Base-by-base conservation (phyloP, 2,888 invertebrate genomes). In the Vanessa cardui region DNA sequence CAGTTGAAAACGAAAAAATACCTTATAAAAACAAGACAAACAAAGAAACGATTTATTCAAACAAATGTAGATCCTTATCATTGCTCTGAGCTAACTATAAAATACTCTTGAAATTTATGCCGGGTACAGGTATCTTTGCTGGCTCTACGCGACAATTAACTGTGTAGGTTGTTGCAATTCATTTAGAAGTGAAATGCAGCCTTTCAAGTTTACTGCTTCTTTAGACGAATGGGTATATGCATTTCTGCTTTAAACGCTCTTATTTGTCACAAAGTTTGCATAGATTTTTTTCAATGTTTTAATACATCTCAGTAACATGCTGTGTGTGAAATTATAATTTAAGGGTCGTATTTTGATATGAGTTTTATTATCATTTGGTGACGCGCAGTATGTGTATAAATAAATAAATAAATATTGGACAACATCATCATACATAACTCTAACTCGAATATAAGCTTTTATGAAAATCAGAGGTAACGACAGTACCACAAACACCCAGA, bases 161-260 rank as follows among this genome's bases (percentile, higher is more conserved):
- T 56, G 56, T 39, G 56, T 56, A 56, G 33, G 39, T 56, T 56
- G 56, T 33, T 39, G 56, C 56, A 39, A 56, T 56, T 39, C 56
- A 39, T 56, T 56, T 39, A 39, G 56, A 56, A 56, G 56, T 56
- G 39, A 54, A 54, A 33, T 56, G 39, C 56, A 56, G 56, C 18
- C 33, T 56, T 56, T 56, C 56, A 56, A 26, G 56, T 56, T 56
- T 56, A 56, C 39, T 56, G 56, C 56, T 56, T 56, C 56, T 56
- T 56, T 33, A 56, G 39, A 56, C 12, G n/a, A 56, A 56, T 56
- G 39, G 56, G 16, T 18, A 56, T 15, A 26, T 39, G 15, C n/a
- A 8, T 54, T 54, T 15, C n/a, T 33, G 56, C 18, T 33, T 33
- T 56, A 39, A 54, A 16, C 26, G 7, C 31, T 54, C 52, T 54